Conservation (phyloP, 2,113 vertebrate genomes). For the Geococcyx californianus region DNA sequence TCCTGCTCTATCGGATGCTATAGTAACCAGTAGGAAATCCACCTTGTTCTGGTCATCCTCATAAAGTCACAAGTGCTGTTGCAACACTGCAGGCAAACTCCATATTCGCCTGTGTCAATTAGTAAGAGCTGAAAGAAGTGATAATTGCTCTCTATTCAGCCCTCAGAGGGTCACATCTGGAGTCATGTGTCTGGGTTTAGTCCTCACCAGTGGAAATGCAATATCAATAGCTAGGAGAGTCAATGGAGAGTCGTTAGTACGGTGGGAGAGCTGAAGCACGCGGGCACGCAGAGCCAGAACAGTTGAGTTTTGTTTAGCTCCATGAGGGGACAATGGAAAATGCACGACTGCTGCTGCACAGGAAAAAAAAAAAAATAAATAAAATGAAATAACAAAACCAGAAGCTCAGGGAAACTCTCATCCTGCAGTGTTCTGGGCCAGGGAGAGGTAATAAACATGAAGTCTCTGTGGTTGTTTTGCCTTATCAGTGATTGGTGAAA, state of each 20-base stretch:
- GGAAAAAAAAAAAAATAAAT: background rate
- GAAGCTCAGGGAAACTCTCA: background rate
- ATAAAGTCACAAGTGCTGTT: background rate
- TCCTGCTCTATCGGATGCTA: background rate
- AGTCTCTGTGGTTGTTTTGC: background rate
- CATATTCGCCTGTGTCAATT: background rate
- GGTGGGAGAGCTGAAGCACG: background rate
- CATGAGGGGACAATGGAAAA: background rate
- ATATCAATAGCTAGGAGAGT: background rate
- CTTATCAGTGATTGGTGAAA: background rate
- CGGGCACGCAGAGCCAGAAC: background rate
- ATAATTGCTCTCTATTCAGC: background rate
- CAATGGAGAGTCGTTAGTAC: background rate
- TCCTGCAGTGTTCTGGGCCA: background rate
- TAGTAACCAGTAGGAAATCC: background rate
- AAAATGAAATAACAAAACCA: too few species aligned
- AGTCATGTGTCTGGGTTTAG: background rate
- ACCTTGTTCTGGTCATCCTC: background rate
- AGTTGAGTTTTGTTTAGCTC: background rate
- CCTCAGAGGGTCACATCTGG: background rate
- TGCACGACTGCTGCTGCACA: background rate
- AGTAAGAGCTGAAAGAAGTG: background rate
- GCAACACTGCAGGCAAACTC: background rate
- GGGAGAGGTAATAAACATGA: background rate
- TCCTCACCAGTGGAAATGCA: background rate